Percentiles rank a stretch among this genome's conserved stretches.
Conservation (phyloP, 2,888 invertebrate species). For the Trimorus sp. region DNA sequence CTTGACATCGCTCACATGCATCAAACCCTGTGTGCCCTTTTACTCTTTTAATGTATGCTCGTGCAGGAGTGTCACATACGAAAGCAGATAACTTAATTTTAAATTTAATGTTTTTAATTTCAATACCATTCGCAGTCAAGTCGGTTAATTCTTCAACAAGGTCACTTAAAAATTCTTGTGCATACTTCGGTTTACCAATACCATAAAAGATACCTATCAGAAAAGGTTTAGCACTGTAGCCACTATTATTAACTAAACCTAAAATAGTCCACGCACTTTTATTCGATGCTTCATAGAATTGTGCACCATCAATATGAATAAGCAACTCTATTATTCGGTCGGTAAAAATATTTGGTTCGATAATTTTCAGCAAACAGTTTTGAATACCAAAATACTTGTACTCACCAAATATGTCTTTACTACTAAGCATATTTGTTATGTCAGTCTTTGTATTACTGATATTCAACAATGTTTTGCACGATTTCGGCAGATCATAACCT, state of each 20-base stretch:
- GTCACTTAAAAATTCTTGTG: constrained; percentile 4
- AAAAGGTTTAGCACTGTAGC: constrained; percentile 11
- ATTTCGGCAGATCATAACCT: background rate
- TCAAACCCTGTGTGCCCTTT: constrained; percentile 13
- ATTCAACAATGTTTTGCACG: constrained; percentile 9
- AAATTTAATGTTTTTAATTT: constrained; percentile 1
- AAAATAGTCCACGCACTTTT: constrained; percentile 15
- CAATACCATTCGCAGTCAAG: background rate
- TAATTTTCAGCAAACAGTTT: background rate
- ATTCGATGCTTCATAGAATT: background rate
- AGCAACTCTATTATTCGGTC: constrained; percentile 7
- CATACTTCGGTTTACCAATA: background rate
- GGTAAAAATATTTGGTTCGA: constrained; percentile 5
- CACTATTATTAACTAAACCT: background rate
- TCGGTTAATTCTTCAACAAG: constrained; percentile 1
- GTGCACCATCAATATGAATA: constrained; percentile 20
- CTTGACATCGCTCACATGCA: constrained; percentile 17
- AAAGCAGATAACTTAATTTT: background rate
- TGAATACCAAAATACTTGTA: constrained; percentile 19
- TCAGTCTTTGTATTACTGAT: background rate
- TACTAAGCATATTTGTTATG: background rate
- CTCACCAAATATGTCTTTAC: constrained; percentile 14
- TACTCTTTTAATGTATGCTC: constrained; percentile 12
- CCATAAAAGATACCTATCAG: constrained; percentile 12
- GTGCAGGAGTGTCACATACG: constrained; percentile 12